Conservation (phyloP, 2,797 vertebrate species). For the Pelobates cultripes region DNA sequence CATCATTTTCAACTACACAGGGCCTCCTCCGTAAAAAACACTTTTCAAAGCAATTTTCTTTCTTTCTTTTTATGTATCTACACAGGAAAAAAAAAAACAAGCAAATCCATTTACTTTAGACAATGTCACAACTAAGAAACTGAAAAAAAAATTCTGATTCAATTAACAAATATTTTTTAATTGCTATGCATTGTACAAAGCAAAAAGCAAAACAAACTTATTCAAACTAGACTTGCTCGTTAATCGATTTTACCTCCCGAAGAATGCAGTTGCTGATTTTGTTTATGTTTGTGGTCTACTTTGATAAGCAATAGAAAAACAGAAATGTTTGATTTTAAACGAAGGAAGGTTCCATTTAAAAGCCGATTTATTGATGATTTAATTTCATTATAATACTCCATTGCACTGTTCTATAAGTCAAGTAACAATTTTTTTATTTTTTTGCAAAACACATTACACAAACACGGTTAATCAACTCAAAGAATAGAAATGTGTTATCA, state of each 20-base stretch:
- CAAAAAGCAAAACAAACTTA: conserved; percentile 71
- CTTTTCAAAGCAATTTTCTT: conserved; percentile 55
- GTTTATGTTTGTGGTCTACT: conserved; percentile 76
- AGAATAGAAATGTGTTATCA: conserved; percentile 32
- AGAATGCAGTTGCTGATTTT: conserved; percentile 83
- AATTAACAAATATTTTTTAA: conserved; percentile 85
- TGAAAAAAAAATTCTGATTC: conserved; percentile 67
- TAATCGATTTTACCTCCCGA: conserved; percentile 88
- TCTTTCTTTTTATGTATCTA: conserved; percentile 54
- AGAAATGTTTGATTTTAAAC: conserved; percentile 41
- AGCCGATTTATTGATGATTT: conserved; percentile 82
- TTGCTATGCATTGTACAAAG: conserved; percentile 89
- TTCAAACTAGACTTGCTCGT: conserved; percentile 72
- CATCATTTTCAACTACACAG: conserved; percentile 56
- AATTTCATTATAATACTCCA: conserved; percentile 65
- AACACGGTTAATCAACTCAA: conserved; percentile 42
- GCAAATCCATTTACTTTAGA: conserved; percentile 56
- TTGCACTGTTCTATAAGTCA: conserved; percentile 48
- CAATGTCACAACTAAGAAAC: conserved; percentile 72
- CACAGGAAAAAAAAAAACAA: conserved; percentile 17
- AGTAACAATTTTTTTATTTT: conserved; percentile 51
- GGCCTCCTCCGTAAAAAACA: conserved; percentile 37
- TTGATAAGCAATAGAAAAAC: conserved; percentile 81
- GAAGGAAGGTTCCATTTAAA: conserved; percentile 69
- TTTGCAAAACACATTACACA: conserved; percentile 55